Evolutionary conservation across 2,113 vertebrate species (phyloP), one percentile per base, ranked within the genome.

Genomic region (Terrapene triunguis): DNA sequence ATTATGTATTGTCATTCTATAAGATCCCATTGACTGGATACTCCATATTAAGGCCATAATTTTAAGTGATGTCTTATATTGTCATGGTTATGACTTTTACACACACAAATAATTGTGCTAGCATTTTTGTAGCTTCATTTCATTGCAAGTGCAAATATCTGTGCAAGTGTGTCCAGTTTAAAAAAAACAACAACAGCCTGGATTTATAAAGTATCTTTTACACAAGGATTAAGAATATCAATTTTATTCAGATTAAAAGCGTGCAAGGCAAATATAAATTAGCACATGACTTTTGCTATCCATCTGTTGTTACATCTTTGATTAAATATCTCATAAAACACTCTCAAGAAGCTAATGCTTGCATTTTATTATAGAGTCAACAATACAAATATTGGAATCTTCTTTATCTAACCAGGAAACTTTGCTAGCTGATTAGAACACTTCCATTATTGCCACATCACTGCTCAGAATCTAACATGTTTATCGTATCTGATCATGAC

Each of bases 181-280:
- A 74, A 42, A 21, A 78, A 84, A 95, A 95, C 14, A 51, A 5
- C 5, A 95, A 74, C 80, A 93, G 53, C 69, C 25, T 80, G 17
- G 38, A 35, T 94, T 97, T 89, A 90, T 62, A 69, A 96, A 96
- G 93, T 94, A 42, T 88, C 21, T 93, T 89, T 96, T 84, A 14
- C 89, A 21, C n/a, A 88, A 93, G 55, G 92, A 90, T 5, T 48
- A 82, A 72, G 35, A 90, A 78, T 76, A 22, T 50, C 88, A 84
- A 69, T 94, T 96, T 59, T 72, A 76, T 69, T 86, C 21, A 81
- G 44, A 32, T 44, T 62, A 84, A 86, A 38, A 78, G 27, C 42
- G 14, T 12, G 53, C 62, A 84, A 93, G 89, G 86, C 0, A 0
- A 57, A n/a, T 13, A 54, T 85, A 85, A 94, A 92, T 88, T 62